Conservation (phyloP, 2,888 invertebrate species). For the Erpobdella octoculata region DNA sequence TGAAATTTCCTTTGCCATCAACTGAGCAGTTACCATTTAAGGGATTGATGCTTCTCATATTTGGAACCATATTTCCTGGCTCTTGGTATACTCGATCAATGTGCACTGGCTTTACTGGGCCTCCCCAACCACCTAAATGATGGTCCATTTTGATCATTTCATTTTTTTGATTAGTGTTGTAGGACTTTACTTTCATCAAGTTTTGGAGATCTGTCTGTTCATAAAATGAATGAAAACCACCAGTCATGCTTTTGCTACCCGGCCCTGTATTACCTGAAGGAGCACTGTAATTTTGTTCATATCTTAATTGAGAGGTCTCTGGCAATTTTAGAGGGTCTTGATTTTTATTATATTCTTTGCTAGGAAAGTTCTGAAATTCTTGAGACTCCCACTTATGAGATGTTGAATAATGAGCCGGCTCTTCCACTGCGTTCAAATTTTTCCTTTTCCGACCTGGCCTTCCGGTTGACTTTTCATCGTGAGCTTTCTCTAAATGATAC, state of each 20-base stretch:
- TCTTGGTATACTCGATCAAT: background rate
- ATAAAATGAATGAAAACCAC: conserved; percentile 5
- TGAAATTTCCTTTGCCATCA: too few species aligned
- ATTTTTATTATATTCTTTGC: background rate
- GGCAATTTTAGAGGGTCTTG: background rate
- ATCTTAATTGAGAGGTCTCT: background rate
- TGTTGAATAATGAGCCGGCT: background rate
- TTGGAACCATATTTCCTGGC: background rate
- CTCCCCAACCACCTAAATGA: background rate
- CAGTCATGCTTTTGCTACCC: background rate
- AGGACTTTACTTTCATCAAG: background rate
- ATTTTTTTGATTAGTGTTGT: background rate
- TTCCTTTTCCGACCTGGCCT: conserved; percentile 30
- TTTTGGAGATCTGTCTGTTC: background rate
- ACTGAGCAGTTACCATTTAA: too few species aligned
- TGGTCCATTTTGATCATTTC: background rate
- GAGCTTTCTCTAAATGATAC: conserved; percentile 42
- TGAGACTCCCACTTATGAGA: background rate
- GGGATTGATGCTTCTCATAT: background rate
- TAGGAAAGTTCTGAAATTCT: background rate
- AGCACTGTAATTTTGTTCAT: background rate
- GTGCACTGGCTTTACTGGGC: background rate
- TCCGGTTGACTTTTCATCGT: conserved; percentile 31
- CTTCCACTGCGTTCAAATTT: conserved; percentile 7
- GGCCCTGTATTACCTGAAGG: background rate